Percentiles rank a stretch among this genome's conserved stretches.
These are phyloP conservation scores for Barbus barbus DNA, from an alignment of 2,113 vertebrate species.

Conservation along the genomic window DNA sequence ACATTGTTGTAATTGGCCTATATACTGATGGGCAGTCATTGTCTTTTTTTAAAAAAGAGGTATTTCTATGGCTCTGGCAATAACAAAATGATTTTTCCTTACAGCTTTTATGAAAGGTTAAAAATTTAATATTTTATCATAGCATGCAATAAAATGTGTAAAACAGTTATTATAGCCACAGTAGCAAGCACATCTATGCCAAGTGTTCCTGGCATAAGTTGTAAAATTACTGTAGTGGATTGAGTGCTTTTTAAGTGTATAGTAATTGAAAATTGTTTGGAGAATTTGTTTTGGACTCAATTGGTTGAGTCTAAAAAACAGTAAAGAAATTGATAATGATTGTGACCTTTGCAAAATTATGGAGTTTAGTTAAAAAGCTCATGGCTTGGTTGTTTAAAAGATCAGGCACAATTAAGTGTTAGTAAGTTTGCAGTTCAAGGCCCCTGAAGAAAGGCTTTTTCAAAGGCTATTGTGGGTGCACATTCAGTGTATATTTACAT, in stretches of 20 bases:
- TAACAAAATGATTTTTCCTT: slow-evolving; percentile 1
- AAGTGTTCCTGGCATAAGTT: neutral
- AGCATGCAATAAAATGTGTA: neutral
- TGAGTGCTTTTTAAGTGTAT: neutral
- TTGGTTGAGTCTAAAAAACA: neutral
- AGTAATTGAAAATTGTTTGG: neutral
- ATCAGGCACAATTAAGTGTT: slow-evolving; percentile 37
- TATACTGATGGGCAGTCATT: neutral
- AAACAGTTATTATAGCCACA: neutral
- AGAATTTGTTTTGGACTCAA: too few species aligned
- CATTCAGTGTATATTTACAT: slow-evolving; percentile 22
- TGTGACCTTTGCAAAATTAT: neutral
- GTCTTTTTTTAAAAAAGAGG: neutral
- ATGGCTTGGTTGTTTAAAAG: slow-evolving; percentile 27
- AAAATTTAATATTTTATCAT: neutral
- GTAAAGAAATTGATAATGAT: neutral
- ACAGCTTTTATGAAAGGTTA: neutral
- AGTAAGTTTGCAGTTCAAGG: slow-evolving; percentile 26
- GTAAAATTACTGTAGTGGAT: neutral
- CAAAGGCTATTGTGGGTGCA: slow-evolving; percentile 41
- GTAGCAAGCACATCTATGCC: neutral
- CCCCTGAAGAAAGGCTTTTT: neutral
- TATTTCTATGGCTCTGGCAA: neutral
- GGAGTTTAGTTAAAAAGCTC: neutral
- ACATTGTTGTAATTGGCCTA: neutral